Percentiles rank a stretch among this genome's conserved stretches.
Conservation (phyloP, 2,113 vertebrate species). For the Hydrochoerus hydrochaeris region DNA sequence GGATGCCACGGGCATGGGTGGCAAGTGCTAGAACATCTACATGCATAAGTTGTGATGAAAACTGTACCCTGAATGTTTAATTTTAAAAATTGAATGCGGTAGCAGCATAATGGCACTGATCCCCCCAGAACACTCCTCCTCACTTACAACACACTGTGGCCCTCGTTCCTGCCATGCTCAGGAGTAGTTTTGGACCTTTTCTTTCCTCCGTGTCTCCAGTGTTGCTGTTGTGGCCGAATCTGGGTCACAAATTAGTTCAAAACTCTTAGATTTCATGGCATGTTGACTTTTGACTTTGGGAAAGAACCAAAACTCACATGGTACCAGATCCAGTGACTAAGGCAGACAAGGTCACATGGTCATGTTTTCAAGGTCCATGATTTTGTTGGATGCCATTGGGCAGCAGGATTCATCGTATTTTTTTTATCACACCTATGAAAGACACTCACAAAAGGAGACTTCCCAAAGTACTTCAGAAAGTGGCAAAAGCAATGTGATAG, state of each 20-base stretch:
- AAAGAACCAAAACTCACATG: neutral
- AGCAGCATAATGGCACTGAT: neutral
- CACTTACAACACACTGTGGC: neutral
- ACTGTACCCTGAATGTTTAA: neutral
- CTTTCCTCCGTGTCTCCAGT: neutral
- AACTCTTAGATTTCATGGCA: neutral
- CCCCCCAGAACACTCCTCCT: neutral
- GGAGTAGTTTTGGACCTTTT: neutral
- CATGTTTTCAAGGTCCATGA: neutral
- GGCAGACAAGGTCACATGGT: neutral
- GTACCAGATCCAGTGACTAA: neutral
- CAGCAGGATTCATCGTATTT: neutral
- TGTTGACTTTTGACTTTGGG: neutral
- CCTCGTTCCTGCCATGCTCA: neutral
- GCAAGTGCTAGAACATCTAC: neutral
- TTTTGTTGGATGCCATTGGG: neutral
- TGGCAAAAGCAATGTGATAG: neutral
- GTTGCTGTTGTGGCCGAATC: neutral
- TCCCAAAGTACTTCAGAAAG: neutral
- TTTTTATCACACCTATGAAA: neutral
- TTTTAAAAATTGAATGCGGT: neutral
- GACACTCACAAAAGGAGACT: neutral
- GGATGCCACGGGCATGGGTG: neutral
- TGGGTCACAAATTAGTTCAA: neutral
- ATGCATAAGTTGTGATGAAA: neutral